A percentile compares a stretch with the other conserved stretches of the same genome.
Evolutionary conservation across 1,140 invertebrate genomes (phyloP).

Genomic region (Portunus trituberculatus): DNA sequence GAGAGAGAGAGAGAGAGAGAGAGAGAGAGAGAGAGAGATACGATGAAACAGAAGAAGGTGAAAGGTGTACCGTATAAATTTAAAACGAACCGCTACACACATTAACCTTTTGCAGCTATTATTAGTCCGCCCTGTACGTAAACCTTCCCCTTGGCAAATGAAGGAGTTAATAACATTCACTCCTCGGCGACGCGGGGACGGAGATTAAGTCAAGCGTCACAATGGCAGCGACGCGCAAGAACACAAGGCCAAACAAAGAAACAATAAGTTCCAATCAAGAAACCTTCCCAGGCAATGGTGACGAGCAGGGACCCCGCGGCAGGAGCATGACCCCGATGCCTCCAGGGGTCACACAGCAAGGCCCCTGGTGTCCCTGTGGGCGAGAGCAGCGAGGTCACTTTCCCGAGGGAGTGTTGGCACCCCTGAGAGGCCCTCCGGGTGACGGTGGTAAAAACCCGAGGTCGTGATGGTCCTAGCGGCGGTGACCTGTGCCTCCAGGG

Average conservation of each 20-base stretch:
- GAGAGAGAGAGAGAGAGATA: background rate
- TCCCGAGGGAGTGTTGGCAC: background rate
- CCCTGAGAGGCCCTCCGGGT: background rate
- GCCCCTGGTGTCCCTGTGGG: background rate
- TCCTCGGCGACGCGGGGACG: too few relatives aligned
- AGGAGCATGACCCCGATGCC: background rate
- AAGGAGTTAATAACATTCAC: too few relatives aligned
- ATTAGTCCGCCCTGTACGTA: background rate
- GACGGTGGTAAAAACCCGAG: background rate
- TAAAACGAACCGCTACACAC: background rate
- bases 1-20: slow-evolving; percentile 40
- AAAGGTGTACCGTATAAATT: background rate
- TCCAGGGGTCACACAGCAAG: background rate
- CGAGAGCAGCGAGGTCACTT: slow-evolving; percentile 16
- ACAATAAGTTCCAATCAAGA: too few relatives aligned
- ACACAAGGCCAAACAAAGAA: too few relatives aligned
- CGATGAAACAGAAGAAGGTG: background rate
- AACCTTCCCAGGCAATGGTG: too few relatives aligned
- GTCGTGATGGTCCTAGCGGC: slow-evolving; percentile 4
- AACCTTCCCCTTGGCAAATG: background rate
- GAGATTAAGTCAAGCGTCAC: too few relatives aligned
- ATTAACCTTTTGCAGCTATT: background rate
- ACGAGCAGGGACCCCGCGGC: background rate
- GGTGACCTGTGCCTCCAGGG: background rate
- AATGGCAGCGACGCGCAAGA: too few relatives aligned